These are phyloP conservation scores for Eutolmus rufibarbis DNA, from an alignment of 2,888 invertebrate species.

Conservation along the genomic window DNA sequence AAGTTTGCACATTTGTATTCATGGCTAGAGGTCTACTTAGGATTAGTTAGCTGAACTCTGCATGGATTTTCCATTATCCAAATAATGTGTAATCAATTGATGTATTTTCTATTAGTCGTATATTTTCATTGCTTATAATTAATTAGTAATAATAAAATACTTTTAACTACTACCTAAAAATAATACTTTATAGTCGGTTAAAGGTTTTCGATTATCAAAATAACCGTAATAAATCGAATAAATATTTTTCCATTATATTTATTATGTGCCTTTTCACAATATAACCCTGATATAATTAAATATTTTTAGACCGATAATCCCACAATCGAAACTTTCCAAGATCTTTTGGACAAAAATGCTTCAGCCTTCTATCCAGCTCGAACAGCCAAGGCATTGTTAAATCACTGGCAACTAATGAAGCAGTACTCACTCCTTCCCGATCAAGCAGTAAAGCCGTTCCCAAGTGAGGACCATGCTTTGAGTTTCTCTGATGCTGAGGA, in stretches of 20 bases:
- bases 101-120: too few species aligned
- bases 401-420: conserved; percentile 92
- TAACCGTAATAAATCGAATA: too few species aligned
- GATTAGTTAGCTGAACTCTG: not conserved
- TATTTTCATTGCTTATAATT: too few species aligned
- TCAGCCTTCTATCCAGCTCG: conserved; percentile 87
- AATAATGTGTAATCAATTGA: too few species aligned
- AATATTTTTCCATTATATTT: too few species aligned
- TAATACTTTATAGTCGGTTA: too few species aligned
- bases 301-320: conserved; percentile 72
- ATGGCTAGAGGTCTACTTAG: not conserved
- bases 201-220: too few species aligned
- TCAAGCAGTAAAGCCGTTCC: conserved; percentile 75
- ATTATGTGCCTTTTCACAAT: too few species aligned
- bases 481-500: conserved; percentile 94
- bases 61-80: too few species aligned
- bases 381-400: conserved; percentile 82
- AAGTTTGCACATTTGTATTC: conserved; percentile 53
- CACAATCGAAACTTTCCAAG: conserved; percentile 81
- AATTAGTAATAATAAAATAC: too few species aligned
- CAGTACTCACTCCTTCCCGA: conserved; percentile 91
- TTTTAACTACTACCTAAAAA: too few species aligned
- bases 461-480: conserved; percentile 70
- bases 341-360: conserved; percentile 81
- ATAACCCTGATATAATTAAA: not conserved